phyloP scores from a whole-genome alignment of 2,797 vertebrate species.

The Myotis pilosus region DNA sequence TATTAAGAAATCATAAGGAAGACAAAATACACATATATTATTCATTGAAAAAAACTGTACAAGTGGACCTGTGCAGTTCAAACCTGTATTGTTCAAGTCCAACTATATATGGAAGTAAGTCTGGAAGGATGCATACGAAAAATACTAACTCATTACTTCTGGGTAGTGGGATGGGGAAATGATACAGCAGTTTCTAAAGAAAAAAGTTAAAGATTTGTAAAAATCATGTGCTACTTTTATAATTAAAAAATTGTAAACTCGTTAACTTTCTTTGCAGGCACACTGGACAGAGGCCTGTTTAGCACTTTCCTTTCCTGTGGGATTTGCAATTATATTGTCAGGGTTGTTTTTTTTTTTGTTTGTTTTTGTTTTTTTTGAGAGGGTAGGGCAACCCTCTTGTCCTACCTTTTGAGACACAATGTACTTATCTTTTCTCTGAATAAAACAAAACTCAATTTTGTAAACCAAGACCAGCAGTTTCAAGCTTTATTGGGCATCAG shows the following conservation, averaged over 20 bases:
- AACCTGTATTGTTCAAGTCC: background rate
- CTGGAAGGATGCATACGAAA: background rate
- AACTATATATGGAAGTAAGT: background rate
- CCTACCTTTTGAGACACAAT: slow-evolving; percentile 4
- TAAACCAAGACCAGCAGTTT: background rate
- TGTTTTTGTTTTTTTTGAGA: background rate
- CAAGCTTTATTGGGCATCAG: background rate
- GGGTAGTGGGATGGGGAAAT: slow-evolving; percentile 10
- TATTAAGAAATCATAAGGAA: background rate
- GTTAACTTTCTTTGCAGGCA: slow-evolving; percentile 21
- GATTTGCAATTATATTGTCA: slow-evolving; percentile 30
- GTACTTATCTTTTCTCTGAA: slow-evolving; percentile 14
- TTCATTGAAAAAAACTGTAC: background rate
- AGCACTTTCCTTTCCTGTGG: background rate
- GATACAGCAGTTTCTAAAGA: slow-evolving; percentile 15
- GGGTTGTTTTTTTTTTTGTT: background rate
- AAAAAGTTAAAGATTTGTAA: background rate
- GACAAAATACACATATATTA: background rate
- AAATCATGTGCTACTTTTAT: slow-evolving; percentile 22
- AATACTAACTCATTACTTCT: slow-evolving; percentile 29
- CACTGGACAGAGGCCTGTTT: background rate
- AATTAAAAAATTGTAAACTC: slow-evolving; percentile 19
- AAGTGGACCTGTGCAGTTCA: background rate
- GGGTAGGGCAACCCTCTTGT: background rate
- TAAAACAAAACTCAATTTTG: slow-evolving; percentile 29